phyloP scores from a whole-genome alignment of 1,140 invertebrate species.

The Drosophila nikananu region DNA sequence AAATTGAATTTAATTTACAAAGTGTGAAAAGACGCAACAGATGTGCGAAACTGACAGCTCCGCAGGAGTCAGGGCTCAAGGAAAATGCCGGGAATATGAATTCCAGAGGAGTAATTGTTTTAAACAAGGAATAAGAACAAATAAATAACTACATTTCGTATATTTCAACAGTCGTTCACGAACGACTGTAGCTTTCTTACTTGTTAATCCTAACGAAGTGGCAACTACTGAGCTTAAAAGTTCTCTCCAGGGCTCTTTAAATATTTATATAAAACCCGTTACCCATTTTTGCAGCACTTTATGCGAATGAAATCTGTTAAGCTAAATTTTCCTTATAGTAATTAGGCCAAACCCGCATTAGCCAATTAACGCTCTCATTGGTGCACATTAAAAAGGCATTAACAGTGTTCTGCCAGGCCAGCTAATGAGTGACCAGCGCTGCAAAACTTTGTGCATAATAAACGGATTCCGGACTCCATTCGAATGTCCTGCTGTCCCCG shows the following conservation, averaged over 20 bases:
- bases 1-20: constrained; percentile 4
- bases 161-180: too few species aligned
- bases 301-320: background rate
- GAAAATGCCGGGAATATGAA: background rate
- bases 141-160: background rate
- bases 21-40: constrained; percentile 15
- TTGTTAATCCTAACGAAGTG: background rate
- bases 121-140: too few species aligned
- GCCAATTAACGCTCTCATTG: constrained; percentile 11
- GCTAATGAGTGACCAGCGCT: constrained; percentile 4
- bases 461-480: constrained; percentile 16
- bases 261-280: background rate
- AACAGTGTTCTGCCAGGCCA: background rate
- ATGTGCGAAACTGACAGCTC: background rate
- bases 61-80: constrained; percentile 10
- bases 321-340: background rate
- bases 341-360: constrained; percentile 1
- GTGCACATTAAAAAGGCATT: constrained; percentile 32
- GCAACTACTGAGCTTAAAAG: background rate
- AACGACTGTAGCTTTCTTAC: too few species aligned
- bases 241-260: background rate
- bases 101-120: background rate
- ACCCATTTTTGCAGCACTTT: background rate
- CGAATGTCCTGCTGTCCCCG: background rate
- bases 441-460: constrained; percentile 20